Evolutionary conservation across 2,113 vertebrate genomes (phyloP).

Genomic region (Erinaceus europaeus): DNA sequence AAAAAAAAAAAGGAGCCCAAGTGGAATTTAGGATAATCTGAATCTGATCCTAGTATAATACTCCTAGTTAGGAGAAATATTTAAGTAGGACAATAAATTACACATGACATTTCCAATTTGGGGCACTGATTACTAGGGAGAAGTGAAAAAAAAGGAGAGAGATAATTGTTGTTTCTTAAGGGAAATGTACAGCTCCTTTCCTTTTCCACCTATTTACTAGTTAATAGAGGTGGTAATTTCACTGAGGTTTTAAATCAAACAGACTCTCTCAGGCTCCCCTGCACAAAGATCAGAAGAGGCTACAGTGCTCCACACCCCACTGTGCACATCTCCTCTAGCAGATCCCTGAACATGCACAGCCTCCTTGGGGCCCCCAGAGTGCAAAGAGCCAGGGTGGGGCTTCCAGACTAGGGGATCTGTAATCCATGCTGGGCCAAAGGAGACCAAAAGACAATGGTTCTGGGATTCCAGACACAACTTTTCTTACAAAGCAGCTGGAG

Average conservation of each 20-base stretch:
- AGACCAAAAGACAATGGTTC: background rate
- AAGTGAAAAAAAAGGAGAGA: background rate
- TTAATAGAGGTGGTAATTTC: background rate
- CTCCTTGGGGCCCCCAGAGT: background rate
- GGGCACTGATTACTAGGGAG: conserved; percentile 5
- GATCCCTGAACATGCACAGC: background rate
- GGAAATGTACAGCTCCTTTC: background rate
- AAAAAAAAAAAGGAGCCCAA: conserved; percentile 37
- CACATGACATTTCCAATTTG: conserved; percentile 5
- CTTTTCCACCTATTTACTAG: background rate
- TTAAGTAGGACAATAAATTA: conserved; percentile 50
- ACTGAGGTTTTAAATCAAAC: background rate
- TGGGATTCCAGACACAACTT: background rate
- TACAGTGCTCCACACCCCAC: background rate
- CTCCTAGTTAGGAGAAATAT: conserved; percentile 34
- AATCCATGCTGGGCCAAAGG: background rate
- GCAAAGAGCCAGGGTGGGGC: background rate
- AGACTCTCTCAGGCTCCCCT: background rate
- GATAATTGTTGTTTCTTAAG: background rate
- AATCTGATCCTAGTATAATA: conserved; percentile 39
- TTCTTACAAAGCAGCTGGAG: background rate
- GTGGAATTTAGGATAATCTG: conserved; percentile 18
- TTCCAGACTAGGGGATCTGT: background rate
- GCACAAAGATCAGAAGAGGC: background rate
- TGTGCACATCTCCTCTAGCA: background rate